Evolutionary conservation across 2,113 vertebrate genomes (phyloP).

Genomic region (Cyphomyrus discorhynchus): DNA sequence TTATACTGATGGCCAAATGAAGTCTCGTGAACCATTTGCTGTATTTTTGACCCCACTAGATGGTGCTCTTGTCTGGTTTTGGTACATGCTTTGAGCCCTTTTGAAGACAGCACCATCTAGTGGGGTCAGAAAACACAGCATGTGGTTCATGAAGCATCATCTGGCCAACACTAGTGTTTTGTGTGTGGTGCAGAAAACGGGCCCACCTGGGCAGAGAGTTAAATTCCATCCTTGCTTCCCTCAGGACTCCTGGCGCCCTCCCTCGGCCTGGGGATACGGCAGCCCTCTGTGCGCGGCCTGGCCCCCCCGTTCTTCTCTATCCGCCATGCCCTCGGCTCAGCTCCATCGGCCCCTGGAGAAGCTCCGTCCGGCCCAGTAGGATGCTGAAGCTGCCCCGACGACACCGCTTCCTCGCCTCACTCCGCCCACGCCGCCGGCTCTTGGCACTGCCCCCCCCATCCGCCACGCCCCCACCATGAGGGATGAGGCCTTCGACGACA

Average conservation of each 20-base stretch:
- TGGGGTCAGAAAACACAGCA: background rate
- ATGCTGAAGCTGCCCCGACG: slow-evolving; percentile 43
- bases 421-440: slow-evolving; percentile 26
- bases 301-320: slow-evolving; percentile 7
- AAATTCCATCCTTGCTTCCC: background rate
- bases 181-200: background rate
- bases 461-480: slow-evolving; percentile 61
- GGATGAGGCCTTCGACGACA: slow-evolving; percentile 76
- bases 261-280: background rate
- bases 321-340: slow-evolving; percentile 46
- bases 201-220: background rate
- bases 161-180: background rate
- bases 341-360: slow-evolving; percentile 34
- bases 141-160: background rate
- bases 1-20: too few relatives aligned
- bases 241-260: slow-evolving; percentile 6
- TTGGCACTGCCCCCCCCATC: slow-evolving; percentile 41
- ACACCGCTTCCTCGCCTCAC: slow-evolving; percentile 43
- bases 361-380: slow-evolving; percentile 40
- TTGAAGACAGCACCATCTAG: background rate
- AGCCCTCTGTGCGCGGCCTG: background rate
- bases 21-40: background rate
- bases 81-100: background rate
- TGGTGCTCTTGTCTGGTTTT: background rate
- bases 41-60: background rate